Conservation (phyloP, 2,888 invertebrate genomes). For the Boloria euphrosyne region DNA sequence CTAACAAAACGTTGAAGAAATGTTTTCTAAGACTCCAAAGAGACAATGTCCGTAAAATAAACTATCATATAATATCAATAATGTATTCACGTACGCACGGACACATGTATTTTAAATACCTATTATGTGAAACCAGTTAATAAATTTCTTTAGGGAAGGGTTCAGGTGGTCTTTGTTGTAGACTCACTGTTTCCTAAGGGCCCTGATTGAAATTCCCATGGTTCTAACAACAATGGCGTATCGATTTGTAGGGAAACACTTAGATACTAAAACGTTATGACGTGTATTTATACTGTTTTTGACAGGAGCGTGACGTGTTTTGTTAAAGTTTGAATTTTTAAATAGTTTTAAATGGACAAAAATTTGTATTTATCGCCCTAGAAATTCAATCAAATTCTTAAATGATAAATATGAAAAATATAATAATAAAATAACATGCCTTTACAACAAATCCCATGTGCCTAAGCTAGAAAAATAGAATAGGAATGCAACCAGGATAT, state of each 20-base stretch:
- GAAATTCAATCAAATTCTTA: not conserved
- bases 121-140: slow-evolving; percentile 79
- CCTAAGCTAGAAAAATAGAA: too few species aligned
- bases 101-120: slow-evolving; percentile 82
- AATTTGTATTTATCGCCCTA: not conserved
- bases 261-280: slow-evolving; percentile 68
- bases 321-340: slow-evolving; percentile 56
- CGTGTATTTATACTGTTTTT: slow-evolving; percentile 68
- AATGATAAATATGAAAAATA: too few species aligned
- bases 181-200: slow-evolving; percentile 47
- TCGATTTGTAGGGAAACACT: slow-evolving; percentile 70
- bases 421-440: too few species aligned
- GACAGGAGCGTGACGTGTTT: slow-evolving; percentile 69
- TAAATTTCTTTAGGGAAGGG: slow-evolving; percentile 56
- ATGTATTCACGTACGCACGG: slow-evolving; percentile 71
- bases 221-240: slow-evolving; percentile 59
- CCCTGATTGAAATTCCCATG: slow-evolving; percentile 76
- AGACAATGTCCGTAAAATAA: slow-evolving; percentile 72
- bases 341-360: slow-evolving; percentile 41
- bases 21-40: slow-evolving; percentile 55
- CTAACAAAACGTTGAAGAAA: slow-evolving; percentile 46
- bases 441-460: too few species aligned
- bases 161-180: slow-evolving; percentile 55
- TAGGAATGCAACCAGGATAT: too few species aligned
- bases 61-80: slow-evolving; percentile 82